These are phyloP conservation scores for Clostera curtula DNA, from an alignment of 2,888 invertebrate species.

Conservation along the genomic window DNA sequence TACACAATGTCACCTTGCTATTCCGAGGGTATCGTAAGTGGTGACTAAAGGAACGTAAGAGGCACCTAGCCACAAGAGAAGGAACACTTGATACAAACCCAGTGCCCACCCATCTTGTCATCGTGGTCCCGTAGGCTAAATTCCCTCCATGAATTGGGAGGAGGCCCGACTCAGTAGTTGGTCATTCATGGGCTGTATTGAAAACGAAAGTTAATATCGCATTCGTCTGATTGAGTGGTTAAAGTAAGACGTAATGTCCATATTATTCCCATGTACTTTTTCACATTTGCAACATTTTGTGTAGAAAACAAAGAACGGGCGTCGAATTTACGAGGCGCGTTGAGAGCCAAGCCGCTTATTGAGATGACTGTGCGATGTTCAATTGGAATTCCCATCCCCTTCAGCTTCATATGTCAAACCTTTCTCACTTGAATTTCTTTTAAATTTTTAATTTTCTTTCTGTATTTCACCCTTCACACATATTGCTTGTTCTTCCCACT, in stretches of 20 bases:
- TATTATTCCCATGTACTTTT: slow-evolving; percentile 19
- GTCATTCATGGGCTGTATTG: too few relatives aligned
- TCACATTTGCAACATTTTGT: slow-evolving; percentile 44
- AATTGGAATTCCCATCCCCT: slow-evolving; percentile 42
- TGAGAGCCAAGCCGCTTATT: slow-evolving; percentile 66
- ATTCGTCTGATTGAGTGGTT: too few relatives aligned
- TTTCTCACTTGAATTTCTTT: slow-evolving; percentile 15
- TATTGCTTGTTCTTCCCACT: not conserved
- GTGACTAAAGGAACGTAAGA: too few relatives aligned
- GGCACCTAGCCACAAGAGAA: too few relatives aligned
- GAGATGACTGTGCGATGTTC: slow-evolving; percentile 47
- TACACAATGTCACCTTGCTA: too few relatives aligned
- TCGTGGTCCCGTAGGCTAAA: too few relatives aligned
- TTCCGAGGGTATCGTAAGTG: too few relatives aligned
- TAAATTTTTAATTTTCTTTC: slow-evolving; percentile 5
- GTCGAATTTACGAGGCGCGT: slow-evolving; percentile 55
- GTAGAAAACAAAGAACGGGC: slow-evolving; percentile 61
- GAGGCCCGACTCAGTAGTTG: too few relatives aligned
- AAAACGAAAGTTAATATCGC: too few relatives aligned
- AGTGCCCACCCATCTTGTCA: too few relatives aligned
- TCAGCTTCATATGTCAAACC: slow-evolving; percentile 18
- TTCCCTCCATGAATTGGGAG: too few relatives aligned
- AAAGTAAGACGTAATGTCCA: slow-evolving; percentile 19
- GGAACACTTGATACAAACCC: too few relatives aligned
- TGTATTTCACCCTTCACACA: not conserved